Base-by-base conservation (phyloP, 2,888 invertebrate genomes). In the Omphaloscelis lunosa region DNA sequence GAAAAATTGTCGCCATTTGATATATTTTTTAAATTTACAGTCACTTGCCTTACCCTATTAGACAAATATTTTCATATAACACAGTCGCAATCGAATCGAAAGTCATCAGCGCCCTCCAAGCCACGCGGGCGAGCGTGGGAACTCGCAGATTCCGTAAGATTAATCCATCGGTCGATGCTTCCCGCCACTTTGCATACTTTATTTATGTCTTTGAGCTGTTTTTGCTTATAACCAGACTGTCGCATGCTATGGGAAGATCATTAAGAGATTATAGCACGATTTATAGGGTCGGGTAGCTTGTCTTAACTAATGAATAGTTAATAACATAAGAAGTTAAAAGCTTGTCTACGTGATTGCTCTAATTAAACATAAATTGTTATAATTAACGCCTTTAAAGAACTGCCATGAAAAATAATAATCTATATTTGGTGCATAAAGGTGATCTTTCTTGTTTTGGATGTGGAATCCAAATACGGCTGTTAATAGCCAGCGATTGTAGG, bases 161-260 rank as follows among this genome's bases (percentile, higher is more conserved):
- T 92, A 94, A 94, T 93, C 92, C 93, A 89, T 92, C 88, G 91
- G 88, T 82, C 89, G 90, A 87, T 88, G 90, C 89, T 90, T 90
- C 90, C 89, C 86, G 84, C 85, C 89, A 86, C 90, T 93, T 90
- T 91, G 92, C 91, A 91, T 93, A 90, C 85, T 90, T 92, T 92
- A 93, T 92, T 92, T 91, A 90, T 90, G 90, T 92, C 89, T 89
- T 87, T 88, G 86, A 78, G 73, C 79, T 79, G 84, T 89, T 90
- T 85, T 88, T 88, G 82, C 76, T 81, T 74, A 75, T 81, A 78
- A 78, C 51, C 69, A 85, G 83, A 83, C 83, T 86, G 84, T 80
- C 84, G 69, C 86, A 82, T 85, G 68, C 65, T 75, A 79, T 84
- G 67, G 82, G 67, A 85, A 83, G 75, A 83, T 83, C 79, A 86